phyloP scores from a whole-genome alignment of 2,888 invertebrate genomes.

The Caenorhabditis sp. region DNA sequence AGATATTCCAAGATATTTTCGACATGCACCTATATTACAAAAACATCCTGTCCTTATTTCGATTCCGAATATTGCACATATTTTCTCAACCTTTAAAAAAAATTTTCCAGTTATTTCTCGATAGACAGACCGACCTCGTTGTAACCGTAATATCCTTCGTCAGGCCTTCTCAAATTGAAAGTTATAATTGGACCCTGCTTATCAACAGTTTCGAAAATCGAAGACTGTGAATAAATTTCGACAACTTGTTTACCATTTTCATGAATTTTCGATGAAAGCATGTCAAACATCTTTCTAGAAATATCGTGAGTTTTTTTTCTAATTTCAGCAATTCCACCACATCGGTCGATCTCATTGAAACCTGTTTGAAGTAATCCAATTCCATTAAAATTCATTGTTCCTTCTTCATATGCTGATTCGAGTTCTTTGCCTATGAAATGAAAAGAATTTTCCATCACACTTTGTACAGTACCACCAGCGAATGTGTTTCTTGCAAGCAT shows the following conservation, averaged over 20 bases:
- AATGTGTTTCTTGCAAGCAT: conserved; percentile 81
- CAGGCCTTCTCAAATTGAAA: conserved; percentile 84
- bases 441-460: conserved; percentile 19
- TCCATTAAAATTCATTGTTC: conserved; percentile 86
- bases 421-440: conserved; percentile 5
- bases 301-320: conserved; percentile 23
- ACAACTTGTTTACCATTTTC: conserved; percentile 39
- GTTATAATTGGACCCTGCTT: conserved; percentile 86
- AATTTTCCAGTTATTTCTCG: no score
- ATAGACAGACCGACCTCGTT: conserved; percentile 83
- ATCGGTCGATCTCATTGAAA: conserved; percentile 79
- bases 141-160: conserved; percentile 85
- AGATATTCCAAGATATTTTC: conserved; percentile 43
- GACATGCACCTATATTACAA: conserved; percentile 85
- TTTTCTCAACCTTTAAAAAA: conserved; percentile 80
- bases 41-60: conserved; percentile 91
- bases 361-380: conserved; percentile 85
- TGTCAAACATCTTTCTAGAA: conserved; percentile 16
- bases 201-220: neutral
- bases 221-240: conserved; percentile 36
- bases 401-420: conserved; percentile 79
- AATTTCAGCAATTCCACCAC: conserved; percentile 74
- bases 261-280: conserved; percentile 33
- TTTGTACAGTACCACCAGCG: conserved; percentile 87
- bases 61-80: conserved; percentile 86